Evolutionary conservation across 2,888 invertebrate species (phyloP), one percentile per base, ranked within the genome.

Genomic region (Sinohyriopsis cumingii): DNA sequence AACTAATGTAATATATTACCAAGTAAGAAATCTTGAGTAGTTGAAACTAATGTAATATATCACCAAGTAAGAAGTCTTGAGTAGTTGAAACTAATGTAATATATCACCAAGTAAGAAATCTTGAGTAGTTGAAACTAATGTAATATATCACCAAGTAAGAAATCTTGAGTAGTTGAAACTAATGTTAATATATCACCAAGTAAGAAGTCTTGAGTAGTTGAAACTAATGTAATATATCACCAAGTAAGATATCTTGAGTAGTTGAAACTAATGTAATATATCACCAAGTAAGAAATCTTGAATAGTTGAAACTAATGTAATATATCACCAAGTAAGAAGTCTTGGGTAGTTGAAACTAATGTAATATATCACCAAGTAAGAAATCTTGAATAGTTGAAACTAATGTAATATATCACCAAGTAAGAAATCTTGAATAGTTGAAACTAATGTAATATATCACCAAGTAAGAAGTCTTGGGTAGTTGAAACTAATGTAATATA

Each of bases 21-120:
- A 70, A 79, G 86, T 86, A 73, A 72, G 79, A 45, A 45, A 45
- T 45, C 45, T 45, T 15, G 45, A 45, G 12, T 45, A 45, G 45
- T 3, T 45, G 45, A 15, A 45, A 45, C 3, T 45, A 45, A 12
- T 45, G 45, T 33, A 33, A 33, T 33, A 72, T 76, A 12, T 61
- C 69, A 55, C 78, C 80, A 70, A 79, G 86, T 86, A 73, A 72
- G 79, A 45, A 45, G 15, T 45, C 45, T 45, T 15, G 45, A 45
- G 12, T 45, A 45, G 45, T 3, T 45, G 45, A 15, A 45, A 45
- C 3, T 45, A 45, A 12, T 45, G 45, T 33, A 33, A 33, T 33
- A 72, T 76, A 12, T 61, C 69, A 55, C 78, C 80, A 70, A 79
- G 86, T 86, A 73, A 72, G 79, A 45, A 45, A 45, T 45, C 45